Conservation (phyloP, 2,888 invertebrate genomes). For the Baronia brevicornis region DNA sequence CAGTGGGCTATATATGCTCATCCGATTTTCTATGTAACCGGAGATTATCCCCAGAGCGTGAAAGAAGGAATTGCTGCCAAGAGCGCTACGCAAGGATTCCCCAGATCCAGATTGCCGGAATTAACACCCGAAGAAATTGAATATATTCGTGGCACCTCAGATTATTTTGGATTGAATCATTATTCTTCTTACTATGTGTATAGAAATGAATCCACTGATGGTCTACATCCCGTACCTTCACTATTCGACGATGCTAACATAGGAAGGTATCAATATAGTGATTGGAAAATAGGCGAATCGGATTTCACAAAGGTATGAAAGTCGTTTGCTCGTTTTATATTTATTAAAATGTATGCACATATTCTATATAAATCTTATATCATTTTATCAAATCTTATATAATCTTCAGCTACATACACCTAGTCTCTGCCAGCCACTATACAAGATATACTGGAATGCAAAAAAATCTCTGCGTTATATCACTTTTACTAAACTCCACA, state of each 20-base stretch:
- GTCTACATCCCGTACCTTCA: slow-evolving; percentile 8
- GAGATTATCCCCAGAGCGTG: slow-evolving; percentile 14
- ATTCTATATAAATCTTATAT: too few relatives aligned
- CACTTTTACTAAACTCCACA: too few relatives aligned
- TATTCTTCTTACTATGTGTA: slow-evolving; percentile 10
- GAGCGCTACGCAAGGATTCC: slow-evolving; percentile 13
- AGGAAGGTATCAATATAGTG: slow-evolving; percentile 9
- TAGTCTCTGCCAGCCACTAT: too few relatives aligned
- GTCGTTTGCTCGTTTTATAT: too few relatives aligned
- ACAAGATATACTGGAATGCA: too few relatives aligned
- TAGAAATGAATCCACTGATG: slow-evolving; percentile 13
- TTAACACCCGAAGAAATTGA: slow-evolving; percentile 12
- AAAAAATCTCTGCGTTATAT: too few relatives aligned
- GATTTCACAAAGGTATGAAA: too few relatives aligned
- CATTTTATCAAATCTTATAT: too few relatives aligned
- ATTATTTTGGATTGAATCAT: slow-evolving; percentile 16
- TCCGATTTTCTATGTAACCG: slow-evolving; percentile 15
- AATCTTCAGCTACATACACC: too few relatives aligned
- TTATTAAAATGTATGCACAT: too few relatives aligned
- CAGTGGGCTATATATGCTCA: slow-evolving; percentile 7
- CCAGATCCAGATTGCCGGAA: slow-evolving; percentile 14
- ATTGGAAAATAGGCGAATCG: too few relatives aligned
- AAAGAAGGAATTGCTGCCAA: slow-evolving; percentile 9
- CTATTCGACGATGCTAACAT: slow-evolving; percentile 4
- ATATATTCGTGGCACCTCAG: slow-evolving; percentile 14